Evolutionary conservation across 2,888 invertebrate genomes (phyloP).

Genomic region (Apeira syringaria): DNA sequence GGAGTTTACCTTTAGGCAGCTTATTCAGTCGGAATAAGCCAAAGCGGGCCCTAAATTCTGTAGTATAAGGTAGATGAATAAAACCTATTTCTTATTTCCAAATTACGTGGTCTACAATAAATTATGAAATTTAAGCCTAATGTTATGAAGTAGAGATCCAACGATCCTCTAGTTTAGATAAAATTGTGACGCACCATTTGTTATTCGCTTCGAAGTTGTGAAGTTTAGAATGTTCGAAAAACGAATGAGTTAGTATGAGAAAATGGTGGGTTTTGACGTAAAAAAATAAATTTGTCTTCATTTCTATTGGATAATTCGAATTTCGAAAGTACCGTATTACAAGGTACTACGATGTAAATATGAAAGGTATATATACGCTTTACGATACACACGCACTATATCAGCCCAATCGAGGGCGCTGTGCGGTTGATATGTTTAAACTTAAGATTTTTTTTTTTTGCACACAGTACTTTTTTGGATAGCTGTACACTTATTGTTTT

Average conservation of each 20-base stretch:
- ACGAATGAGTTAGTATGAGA: not conserved
- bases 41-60: slow-evolving; percentile 13
- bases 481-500: no score
- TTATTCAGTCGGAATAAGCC: slow-evolving; percentile 13
- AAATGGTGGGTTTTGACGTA: no score
- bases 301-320: no score
- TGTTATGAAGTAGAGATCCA: slow-evolving; percentile 19
- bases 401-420: no score
- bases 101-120: slow-evolving; percentile 22
- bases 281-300: not conserved
- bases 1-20: slow-evolving; percentile 23
- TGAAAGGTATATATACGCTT: not conserved
- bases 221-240: slow-evolving; percentile 6
- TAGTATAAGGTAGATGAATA: slow-evolving; percentile 26
- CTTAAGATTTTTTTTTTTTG: no score
- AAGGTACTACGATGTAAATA: not conserved
- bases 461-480: no score
- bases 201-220: slow-evolving; percentile 21
- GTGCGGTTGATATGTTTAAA: no score
- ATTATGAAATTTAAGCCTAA: slow-evolving; percentile 17
- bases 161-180: slow-evolving; percentile 16
- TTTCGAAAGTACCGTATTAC: no score
- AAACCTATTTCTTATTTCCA: slow-evolving; percentile 12
- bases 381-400: no score
- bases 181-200: slow-evolving; percentile 37